Percentiles rank a stretch among this genome's conserved stretches.
These are phyloP conservation scores for Scatophagus argus DNA, from an alignment of 2,113 vertebrate genomes.

Conservation along the genomic window DNA sequence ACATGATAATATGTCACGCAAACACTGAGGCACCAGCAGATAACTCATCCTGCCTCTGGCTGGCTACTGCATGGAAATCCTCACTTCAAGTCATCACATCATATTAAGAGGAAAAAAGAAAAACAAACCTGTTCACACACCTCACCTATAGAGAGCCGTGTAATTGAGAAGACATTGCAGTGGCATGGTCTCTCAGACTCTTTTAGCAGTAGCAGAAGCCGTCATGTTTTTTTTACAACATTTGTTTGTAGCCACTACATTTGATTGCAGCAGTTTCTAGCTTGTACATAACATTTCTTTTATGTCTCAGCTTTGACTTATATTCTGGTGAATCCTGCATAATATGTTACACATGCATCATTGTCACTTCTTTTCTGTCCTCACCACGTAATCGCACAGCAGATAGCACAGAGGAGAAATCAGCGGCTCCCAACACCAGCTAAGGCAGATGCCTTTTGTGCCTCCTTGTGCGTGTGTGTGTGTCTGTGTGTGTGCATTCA, in stretches of 20 bases:
- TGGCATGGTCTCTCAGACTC: background rate
- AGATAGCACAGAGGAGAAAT: constrained; percentile 24
- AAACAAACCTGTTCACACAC: background rate
- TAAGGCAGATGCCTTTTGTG: background rate
- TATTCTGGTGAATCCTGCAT: background rate
- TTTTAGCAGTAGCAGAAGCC: too few relatives aligned
- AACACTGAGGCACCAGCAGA: constrained; percentile 37
- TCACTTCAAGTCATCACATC: constrained; percentile 43
- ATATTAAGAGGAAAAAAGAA: constrained; percentile 24
- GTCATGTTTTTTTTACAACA: constrained; percentile 8
- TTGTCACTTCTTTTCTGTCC: constrained; percentile 11
- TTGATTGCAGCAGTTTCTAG: background rate
- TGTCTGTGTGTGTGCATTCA: constrained; percentile 32
- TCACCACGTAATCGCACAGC: background rate
- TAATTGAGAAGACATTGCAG: background rate
- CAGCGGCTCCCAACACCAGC: constrained; percentile 14
- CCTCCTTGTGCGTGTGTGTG: constrained; percentile 15
- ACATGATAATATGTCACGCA: constrained; percentile 21
- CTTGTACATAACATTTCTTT: background rate
- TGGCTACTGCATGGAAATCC: constrained; percentile 29
- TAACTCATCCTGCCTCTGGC: constrained; percentile 58
- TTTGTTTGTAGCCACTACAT: background rate
- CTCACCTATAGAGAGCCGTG: background rate
- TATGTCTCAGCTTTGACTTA: constrained; percentile 1
- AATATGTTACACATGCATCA: background rate